phyloP scores from a whole-genome alignment of 2,888 invertebrate genomes.

The Luffia ferchaultella region DNA sequence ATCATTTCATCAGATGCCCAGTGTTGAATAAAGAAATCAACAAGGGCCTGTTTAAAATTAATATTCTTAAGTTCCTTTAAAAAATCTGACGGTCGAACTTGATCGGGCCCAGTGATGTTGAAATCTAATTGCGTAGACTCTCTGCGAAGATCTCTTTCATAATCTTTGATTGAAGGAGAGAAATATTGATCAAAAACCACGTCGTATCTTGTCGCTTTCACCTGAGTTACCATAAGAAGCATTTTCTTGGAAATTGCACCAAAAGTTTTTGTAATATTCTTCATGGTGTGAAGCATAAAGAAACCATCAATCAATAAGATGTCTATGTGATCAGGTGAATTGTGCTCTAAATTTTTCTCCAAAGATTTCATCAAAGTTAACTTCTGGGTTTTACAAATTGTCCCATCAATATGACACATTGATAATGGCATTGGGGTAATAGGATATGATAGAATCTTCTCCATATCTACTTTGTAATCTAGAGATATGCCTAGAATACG shows the following conservation, averaged over 20 bases:
- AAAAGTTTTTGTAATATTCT: conserved; percentile 23
- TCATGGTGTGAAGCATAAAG: conserved; percentile 21
- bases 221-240: conserved; percentile 14
- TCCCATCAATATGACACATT: conserved; percentile 22
- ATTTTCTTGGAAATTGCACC: conserved; percentile 21
- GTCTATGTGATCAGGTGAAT: conserved; percentile 15
- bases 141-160: neutral
- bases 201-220: conserved; percentile 13
- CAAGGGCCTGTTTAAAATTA: conserved; percentile 2
- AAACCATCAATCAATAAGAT: conserved; percentile 26
- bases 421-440: conserved; percentile 22
- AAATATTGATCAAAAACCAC: conserved; percentile 18
- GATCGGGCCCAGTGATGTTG: conserved; percentile 2
- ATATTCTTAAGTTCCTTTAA: conserved; percentile 1
- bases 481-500: conserved; percentile 19
- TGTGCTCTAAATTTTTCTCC: conserved; percentile 12
- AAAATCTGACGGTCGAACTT: conserved; percentile 3
- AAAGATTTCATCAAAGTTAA: conserved; percentile 17
- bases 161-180: neutral
- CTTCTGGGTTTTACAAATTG: conserved; percentile 22
- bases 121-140: neutral
- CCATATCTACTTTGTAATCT: conserved; percentile 9
- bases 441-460: conserved; percentile 21
- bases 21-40: conserved; percentile 3
- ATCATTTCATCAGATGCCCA: conserved; percentile 1